phyloP scores from a whole-genome alignment of 2,113 vertebrate genomes.

The Pteronura brasiliensis region DNA sequence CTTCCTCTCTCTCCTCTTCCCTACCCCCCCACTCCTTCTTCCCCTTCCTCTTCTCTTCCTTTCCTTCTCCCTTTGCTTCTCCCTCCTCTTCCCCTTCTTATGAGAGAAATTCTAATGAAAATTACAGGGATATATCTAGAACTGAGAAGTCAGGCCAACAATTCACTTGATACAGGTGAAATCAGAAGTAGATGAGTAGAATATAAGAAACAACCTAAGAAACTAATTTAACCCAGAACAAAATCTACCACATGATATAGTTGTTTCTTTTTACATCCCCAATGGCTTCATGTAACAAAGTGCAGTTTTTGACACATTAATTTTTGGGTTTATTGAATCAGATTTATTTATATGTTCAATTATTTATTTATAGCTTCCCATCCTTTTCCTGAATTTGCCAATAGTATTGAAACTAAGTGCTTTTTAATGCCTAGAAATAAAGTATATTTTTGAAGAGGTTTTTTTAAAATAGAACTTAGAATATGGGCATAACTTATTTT shows the following conservation, averaged over 20 bases:
- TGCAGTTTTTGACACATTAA: background rate
- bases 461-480: background rate
- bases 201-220: background rate
- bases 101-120: background rate
- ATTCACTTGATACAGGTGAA: background rate
- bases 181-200: background rate
- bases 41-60: background rate
- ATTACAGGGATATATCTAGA: background rate
- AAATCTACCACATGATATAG: accelerated
- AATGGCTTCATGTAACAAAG: background rate
- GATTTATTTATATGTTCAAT: background rate
- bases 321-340: background rate
- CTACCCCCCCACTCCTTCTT: too few relatives aligned
- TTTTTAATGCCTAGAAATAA: background rate
- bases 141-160: background rate
- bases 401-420: background rate
- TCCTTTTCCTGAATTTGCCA: background rate
- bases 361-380: background rate
- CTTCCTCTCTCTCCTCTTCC: background rate
- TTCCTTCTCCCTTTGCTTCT: background rate
- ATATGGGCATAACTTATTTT: background rate
- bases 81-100: background rate
- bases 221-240: background rate
- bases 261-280: background rate
- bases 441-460: background rate